Evolutionary conservation across 2,113 vertebrate genomes (phyloP).

Genomic region (Indicator maculatus): DNA sequence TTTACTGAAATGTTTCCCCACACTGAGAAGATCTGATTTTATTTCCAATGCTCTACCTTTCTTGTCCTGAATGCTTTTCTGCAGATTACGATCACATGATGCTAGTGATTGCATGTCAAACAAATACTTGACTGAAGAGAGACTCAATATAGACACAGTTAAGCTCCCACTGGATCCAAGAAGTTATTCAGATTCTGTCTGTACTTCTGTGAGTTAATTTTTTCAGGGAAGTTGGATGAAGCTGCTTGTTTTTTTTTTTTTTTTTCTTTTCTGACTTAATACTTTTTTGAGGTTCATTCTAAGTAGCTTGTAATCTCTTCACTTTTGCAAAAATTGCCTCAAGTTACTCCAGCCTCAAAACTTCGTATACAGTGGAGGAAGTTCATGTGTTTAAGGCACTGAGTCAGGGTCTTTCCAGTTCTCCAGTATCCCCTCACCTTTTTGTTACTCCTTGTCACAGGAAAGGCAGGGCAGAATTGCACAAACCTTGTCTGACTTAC

Average conservation of each 20-base stretch:
- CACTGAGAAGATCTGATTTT: not conserved
- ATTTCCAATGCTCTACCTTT: not conserved
- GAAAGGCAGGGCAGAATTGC: not conserved
- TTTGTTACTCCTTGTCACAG: not conserved
- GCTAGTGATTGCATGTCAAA: not conserved
- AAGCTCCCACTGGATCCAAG: not conserved
- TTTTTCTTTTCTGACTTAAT: no score
- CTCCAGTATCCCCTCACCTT: not conserved
- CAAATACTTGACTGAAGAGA: not conserved
- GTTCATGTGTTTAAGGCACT: not conserved
- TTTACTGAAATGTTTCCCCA: not conserved
- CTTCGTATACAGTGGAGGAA: not conserved
- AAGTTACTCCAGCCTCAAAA: not conserved
- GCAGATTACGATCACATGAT: accelerated
- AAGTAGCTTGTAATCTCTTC: no score
- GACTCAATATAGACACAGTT: not conserved
- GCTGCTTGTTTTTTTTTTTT: not conserved
- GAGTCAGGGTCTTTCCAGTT: not conserved
- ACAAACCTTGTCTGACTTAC: not conserved
- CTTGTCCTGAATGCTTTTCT: not conserved
- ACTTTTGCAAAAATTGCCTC: no score
- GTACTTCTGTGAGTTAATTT: not conserved
- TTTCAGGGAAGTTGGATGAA: not conserved
- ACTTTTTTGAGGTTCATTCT: no score
- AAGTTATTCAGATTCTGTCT: not conserved